Evolutionary conservation across 2,797 vertebrate species (phyloP).

Genomic region (Acomys russatus): DNA sequence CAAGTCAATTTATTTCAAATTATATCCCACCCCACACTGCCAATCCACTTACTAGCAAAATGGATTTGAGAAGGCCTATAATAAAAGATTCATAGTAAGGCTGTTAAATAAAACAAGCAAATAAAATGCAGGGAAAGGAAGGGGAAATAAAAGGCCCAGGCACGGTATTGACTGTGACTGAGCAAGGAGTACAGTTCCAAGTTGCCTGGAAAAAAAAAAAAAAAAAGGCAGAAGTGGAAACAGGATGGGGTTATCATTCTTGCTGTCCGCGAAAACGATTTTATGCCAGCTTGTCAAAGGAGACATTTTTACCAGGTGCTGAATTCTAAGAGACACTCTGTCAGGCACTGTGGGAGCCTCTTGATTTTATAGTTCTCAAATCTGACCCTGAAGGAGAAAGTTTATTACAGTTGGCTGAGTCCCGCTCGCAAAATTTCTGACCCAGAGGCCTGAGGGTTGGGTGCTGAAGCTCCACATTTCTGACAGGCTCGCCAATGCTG

Average conservation of each 20-base stretch:
- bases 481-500: background rate
- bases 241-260: background rate
- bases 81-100: slow-evolving; percentile 71
- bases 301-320: slow-evolving; percentile 16
- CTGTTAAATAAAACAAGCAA: slow-evolving; percentile 77
- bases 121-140: slow-evolving; percentile 68
- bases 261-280: background rate
- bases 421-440: background rate
- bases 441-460: background rate
- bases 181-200: slow-evolving; percentile 30
- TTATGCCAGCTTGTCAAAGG: background rate
- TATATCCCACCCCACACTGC: slow-evolving; percentile 53
- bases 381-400: background rate
- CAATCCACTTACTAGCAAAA: slow-evolving; percentile 76
- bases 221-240: slow-evolving; percentile 11
- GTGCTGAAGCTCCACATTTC: background rate
- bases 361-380: slow-evolving; percentile 54
- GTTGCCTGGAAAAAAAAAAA: background rate
- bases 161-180: background rate
- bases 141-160: slow-evolving; percentile 20
- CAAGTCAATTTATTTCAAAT: slow-evolving; percentile 74
- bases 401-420: background rate
- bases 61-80: slow-evolving; percentile 70
- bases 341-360: slow-evolving; percentile 41
- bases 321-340: slow-evolving; percentile 29